A percentile compares a stretch with the other conserved stretches of the same genome.
These are phyloP conservation scores for Nyctalus aviator DNA, from an alignment of 2,797 vertebrate genomes.

Conservation along the genomic window DNA sequence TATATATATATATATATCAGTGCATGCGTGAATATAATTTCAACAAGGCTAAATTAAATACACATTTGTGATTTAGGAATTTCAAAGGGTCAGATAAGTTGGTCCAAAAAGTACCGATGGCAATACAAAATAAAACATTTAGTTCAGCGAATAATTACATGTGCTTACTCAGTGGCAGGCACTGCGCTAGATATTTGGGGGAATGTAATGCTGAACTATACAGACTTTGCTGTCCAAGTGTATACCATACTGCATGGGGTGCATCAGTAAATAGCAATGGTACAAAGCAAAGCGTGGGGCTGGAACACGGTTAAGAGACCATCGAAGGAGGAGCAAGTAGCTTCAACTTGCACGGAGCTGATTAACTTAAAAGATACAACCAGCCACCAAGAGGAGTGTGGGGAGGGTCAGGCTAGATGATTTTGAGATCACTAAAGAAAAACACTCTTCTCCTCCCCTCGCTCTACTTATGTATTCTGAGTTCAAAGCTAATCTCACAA, in stretches of 20 bases:
- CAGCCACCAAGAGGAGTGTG: constrained; percentile 1
- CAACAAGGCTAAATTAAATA: neutral
- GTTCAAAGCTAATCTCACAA: neutral
- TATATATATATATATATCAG: too few species aligned
- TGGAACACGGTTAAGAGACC: constrained; percentile 3
- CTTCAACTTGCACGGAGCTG: neutral
- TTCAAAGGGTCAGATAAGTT: constrained; percentile 36
- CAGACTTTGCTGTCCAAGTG: constrained; percentile 38
- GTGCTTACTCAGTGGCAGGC: neutral
- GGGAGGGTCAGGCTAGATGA: neutral
- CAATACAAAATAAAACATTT: constrained; percentile 39
- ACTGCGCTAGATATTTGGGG: constrained; percentile 37
- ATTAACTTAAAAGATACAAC: constrained; percentile 11
- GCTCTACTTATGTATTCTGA: constrained; percentile 7
- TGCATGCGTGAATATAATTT: neutral
- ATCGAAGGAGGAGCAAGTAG: neutral
- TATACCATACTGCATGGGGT: neutral
- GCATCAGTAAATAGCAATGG: constrained; percentile 35
- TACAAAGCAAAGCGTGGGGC: neutral
- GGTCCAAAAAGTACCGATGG: neutral
- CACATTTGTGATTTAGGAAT: constrained; percentile 26
- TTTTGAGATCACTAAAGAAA: neutral
- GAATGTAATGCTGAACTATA: neutral
- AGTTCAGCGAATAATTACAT: constrained; percentile 35
- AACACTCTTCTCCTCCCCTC: neutral